A percentile compares a stretch with the other conserved stretches of the same genome.
These are phyloP conservation scores for Agapornis roseicollis DNA, from an alignment of 2,113 vertebrate species.

Conservation along the genomic window DNA sequence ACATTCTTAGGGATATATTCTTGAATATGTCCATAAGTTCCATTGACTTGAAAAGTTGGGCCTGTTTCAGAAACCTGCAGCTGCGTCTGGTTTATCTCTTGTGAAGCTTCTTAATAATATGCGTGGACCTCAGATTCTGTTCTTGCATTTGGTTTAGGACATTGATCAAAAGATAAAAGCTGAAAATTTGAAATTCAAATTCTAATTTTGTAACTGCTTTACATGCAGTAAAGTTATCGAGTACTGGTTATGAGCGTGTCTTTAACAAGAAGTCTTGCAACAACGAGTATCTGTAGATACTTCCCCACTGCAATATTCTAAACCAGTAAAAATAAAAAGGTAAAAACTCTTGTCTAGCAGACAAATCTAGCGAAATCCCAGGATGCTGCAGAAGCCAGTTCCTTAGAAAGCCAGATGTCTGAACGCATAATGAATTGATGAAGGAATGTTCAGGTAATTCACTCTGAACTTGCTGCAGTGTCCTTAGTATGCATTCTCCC, in stretches of 20 bases:
- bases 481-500: neutral
- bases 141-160: neutral
- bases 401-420: neutral
- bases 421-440: neutral
- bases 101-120: neutral
- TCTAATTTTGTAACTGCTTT: neutral
- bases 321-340: neutral
- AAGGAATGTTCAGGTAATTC: neutral
- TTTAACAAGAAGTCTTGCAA: neutral
- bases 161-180: neutral
- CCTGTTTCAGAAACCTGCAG: neutral
- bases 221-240: neutral
- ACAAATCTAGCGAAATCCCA: neutral
- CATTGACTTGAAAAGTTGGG: neutral
- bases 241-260: neutral
- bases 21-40: neutral
- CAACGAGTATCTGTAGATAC: neutral
- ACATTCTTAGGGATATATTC: neutral
- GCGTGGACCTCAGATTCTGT: neutral
- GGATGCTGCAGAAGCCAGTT: neutral
- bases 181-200: neutral
- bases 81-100: neutral
- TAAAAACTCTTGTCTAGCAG: neutral
- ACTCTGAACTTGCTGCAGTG: neutral
- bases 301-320: neutral